phyloP scores from a whole-genome alignment of 2,113 vertebrate genomes.

The Microcebus tavaratra region DNA sequence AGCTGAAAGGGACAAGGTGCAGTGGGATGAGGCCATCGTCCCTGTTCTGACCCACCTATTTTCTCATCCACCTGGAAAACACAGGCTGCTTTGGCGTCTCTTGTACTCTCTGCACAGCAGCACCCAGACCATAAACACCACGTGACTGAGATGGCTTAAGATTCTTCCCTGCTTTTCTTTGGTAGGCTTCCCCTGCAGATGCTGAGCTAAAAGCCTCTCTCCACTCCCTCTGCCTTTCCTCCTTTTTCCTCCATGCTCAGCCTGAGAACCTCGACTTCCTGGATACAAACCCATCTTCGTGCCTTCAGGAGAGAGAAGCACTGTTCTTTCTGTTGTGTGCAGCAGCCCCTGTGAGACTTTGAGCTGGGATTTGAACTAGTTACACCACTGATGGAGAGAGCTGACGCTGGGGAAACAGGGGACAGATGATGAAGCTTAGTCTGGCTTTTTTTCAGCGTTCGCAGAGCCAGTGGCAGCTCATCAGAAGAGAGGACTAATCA shows the following conservation, averaged over 20 bases:
- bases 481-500: neutral
- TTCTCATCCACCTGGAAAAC: neutral
- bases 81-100: no score
- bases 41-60: neutral
- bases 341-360: neutral
- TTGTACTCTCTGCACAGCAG: neutral
- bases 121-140: neutral
- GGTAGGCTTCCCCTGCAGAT: neutral
- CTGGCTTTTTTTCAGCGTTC: neutral
- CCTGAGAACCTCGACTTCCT: neutral
- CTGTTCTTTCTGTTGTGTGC: neutral
- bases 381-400: neutral
- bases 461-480: neutral
- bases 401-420: neutral
- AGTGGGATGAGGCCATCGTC: accelerated
- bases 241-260: neutral
- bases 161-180: neutral
- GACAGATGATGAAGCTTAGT: neutral
- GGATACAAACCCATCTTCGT: neutral
- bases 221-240: neutral
- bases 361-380: neutral
- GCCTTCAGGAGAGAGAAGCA: neutral
- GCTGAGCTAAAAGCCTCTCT: neutral
- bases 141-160: neutral
- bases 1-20: neutral